phyloP scores from a whole-genome alignment of 2,888 invertebrate genomes.

The Apamea anceps region DNA sequence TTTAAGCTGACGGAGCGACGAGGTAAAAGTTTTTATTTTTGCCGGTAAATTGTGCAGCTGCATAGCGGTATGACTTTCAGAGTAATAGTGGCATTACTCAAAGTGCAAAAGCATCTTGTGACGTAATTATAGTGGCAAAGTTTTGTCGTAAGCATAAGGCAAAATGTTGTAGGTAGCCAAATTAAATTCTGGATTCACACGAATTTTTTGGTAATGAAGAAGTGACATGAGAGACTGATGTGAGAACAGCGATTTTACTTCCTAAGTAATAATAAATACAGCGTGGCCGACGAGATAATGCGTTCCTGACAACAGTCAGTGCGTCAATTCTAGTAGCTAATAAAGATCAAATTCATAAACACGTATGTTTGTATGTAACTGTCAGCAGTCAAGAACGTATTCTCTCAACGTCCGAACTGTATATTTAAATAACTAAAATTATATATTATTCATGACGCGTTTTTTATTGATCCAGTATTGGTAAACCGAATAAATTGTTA shows the following conservation, averaged over 20 bases:
- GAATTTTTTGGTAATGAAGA: background rate
- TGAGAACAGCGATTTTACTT: background rate
- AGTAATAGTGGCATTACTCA: conserved; percentile 14
- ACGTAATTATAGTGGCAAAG: background rate
- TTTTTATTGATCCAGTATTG: background rate
- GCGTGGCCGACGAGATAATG: background rate
- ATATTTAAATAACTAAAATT: no score
- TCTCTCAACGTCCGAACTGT: background rate
- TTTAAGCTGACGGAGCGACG: conserved; percentile 8
- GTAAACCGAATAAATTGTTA: background rate
- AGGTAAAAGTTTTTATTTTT: conserved; percentile 24
- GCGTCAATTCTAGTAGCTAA: background rate
- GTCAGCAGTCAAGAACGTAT: background rate
- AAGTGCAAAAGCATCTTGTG: conserved; percentile 13
- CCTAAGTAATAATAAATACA: background rate
- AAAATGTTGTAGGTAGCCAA: background rate
- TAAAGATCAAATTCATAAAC: background rate
- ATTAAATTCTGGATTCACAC: background rate
- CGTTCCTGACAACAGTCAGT: background rate
- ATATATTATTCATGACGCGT: no score
- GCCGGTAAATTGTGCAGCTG: conserved; percentile 10
- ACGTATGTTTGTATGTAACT: background rate
- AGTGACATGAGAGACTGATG: background rate
- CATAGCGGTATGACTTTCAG: conserved; percentile 5
- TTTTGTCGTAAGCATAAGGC: background rate